Percentiles rank a stretch among this genome's conserved stretches.
Conservation (phyloP, 1,140 invertebrate species). For the Tribolium castaneum region DNA sequence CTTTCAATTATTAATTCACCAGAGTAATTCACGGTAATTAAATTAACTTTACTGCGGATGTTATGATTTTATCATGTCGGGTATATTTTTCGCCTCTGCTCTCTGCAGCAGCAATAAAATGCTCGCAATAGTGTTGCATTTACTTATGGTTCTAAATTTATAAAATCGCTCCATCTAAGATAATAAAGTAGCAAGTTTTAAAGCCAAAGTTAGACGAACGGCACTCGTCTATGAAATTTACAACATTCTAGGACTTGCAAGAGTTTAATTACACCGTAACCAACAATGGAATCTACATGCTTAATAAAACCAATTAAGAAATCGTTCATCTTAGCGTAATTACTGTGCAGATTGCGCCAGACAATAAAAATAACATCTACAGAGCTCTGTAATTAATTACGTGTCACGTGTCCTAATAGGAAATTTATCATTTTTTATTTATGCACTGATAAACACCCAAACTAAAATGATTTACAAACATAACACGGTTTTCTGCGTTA, state of each 20-base stretch:
- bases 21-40: conserved; percentile 3
- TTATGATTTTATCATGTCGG: neutral
- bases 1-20: conserved; percentile 16
- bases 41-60: conserved; percentile 16
- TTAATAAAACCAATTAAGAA: conserved; percentile 16
- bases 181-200: conserved; percentile 4
- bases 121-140: neutral
- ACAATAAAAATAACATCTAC: no score
- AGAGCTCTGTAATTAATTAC: no score
- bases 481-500: no score
- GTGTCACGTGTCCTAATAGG: no score
- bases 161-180: neutral
- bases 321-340: neutral
- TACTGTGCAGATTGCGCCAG: no score
- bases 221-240: conserved; percentile 6
- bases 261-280: conserved; percentile 13
- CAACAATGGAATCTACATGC: conserved; percentile 20
- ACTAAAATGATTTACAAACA: no score
- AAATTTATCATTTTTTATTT: no score
- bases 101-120: neutral
- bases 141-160: neutral
- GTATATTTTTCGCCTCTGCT: neutral
- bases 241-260: neutral
- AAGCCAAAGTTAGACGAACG: neutral
- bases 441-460: no score